Base-by-base conservation (phyloP, 2,888 invertebrate genomes). In the Philaethria dido region DNA sequence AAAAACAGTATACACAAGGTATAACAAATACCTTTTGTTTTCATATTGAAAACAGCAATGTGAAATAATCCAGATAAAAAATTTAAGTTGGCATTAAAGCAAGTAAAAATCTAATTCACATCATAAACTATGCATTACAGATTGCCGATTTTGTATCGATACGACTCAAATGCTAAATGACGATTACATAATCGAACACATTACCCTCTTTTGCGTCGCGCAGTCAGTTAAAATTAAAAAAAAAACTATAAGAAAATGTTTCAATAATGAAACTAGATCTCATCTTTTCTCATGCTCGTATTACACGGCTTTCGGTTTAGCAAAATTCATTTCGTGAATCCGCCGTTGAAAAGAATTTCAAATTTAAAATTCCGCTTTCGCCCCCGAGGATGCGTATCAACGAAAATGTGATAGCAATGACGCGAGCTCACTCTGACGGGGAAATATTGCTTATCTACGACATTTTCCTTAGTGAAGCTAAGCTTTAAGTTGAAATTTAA, bases 341-440 rank as follows among this genome's bases (percentile, higher is more conserved):
- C 66, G 62, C 55, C 69, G 45, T 50, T 62, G 60, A 67, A 69
- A 65, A 69, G 69, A 69, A 69, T 69, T 65, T 67, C 61, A 65
- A 70, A 67, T 73, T 71, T 71, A 70, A 73, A 73, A 70, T 71
- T 71, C 68, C 22, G 57, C 71, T 73, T 69, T 61, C 61, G 66
- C 60, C 62, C 64, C 62, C 42, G 52, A 60, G 66, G 69, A 66
- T 66, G 66, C 60, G 65, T 68, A 68, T 69, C 65, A 64, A 66
- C 54, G 60, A 65, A 70, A 66, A 68, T 72, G 65, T 66, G 66
- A 67, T 72, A 65, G 71, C 64, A 63, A 67, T 69, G 67, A 67
- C 59, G 48, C 61, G 63, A 62, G 59, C 63, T 69, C 50, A 69
- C 64, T n/a, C 64, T 71, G 71, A 64, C 69, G 60, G 48, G 64